A percentile compares a stretch with the other conserved stretches of the same genome.
phyloP scores from a whole-genome alignment of 2,797 vertebrate genomes.

The Microchirus variegatus region DNA sequence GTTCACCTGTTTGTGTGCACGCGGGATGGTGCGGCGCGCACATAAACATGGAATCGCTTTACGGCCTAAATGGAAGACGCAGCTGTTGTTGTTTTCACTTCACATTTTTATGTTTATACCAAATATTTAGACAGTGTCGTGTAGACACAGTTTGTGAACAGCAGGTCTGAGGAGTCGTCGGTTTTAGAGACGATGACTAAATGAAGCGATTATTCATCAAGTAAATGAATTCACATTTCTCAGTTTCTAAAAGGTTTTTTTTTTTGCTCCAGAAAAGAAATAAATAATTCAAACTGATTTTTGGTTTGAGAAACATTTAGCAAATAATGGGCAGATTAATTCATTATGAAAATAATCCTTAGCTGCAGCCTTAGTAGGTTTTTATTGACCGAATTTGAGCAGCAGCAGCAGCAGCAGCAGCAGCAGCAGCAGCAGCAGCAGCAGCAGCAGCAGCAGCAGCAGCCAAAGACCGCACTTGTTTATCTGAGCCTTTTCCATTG shows the following conservation, averaged over 20 bases:
- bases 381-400: neutral
- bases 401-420: constrained; percentile 34
- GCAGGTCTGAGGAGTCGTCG: constrained; percentile 16
- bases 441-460: constrained; percentile 32
- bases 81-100: constrained; percentile 30
- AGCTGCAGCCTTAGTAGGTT: too few relatives aligned
- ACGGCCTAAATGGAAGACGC: constrained; percentile 1
- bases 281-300: too few relatives aligned
- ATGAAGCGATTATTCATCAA: too few relatives aligned
- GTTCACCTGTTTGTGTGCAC: constrained; percentile 72
- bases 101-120: constrained; percentile 6
- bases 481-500: constrained; percentile 55
- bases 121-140: constrained; percentile 45
- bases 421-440: constrained; percentile 33
- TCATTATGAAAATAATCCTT: too few relatives aligned
- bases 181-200: neutral
- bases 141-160: constrained; percentile 9
- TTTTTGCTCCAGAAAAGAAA: too few relatives aligned
- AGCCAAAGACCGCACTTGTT: constrained; percentile 43
- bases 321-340: too few relatives aligned
- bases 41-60: constrained; percentile 5
- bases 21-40: constrained; percentile 23
- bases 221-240: constrained; percentile 6
- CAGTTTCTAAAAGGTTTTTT: too few relatives aligned
- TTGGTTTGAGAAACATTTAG: too few relatives aligned